These are phyloP conservation scores for Myiozetetes cayanensis DNA, from an alignment of 2,113 vertebrate species.

Conservation along the genomic window DNA sequence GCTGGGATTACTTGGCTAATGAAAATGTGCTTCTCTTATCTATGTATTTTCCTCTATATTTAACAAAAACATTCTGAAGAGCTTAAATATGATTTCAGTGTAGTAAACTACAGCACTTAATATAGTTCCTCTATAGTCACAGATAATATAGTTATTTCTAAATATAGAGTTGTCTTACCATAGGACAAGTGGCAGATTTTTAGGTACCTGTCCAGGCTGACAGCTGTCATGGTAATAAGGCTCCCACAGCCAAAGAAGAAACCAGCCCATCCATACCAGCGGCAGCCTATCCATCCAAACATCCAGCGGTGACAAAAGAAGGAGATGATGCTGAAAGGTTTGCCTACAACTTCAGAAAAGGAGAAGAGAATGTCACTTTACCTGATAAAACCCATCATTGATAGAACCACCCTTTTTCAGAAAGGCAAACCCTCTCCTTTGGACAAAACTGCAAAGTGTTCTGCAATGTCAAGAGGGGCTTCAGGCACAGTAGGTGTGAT, in stretches of 20 bases:
- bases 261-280: slow-evolving; percentile 91
- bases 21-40: background rate
- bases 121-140: background rate
- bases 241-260: slow-evolving; percentile 97
- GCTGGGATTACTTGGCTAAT: background rate
- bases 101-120: background rate
- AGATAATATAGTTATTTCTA: background rate
- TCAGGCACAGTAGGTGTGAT: background rate
- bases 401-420: background rate
- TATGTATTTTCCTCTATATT: background rate
- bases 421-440: background rate
- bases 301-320: slow-evolving; percentile 93
- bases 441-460: no score
- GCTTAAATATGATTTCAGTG: background rate
- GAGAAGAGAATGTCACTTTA: background rate
- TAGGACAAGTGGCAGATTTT: slow-evolving; percentile 94
- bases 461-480: background rate
- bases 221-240: slow-evolving; percentile 92
- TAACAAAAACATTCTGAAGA: background rate
- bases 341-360: slow-evolving; percentile 82
- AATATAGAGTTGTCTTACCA: slow-evolving; percentile 67
- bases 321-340: slow-evolving; percentile 91
- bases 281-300: slow-evolving; percentile 91
- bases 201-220: slow-evolving; percentile 92
- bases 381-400: background rate